Base-by-base conservation (phyloP, 2,888 invertebrate genomes). In the Apamea anceps region DNA sequence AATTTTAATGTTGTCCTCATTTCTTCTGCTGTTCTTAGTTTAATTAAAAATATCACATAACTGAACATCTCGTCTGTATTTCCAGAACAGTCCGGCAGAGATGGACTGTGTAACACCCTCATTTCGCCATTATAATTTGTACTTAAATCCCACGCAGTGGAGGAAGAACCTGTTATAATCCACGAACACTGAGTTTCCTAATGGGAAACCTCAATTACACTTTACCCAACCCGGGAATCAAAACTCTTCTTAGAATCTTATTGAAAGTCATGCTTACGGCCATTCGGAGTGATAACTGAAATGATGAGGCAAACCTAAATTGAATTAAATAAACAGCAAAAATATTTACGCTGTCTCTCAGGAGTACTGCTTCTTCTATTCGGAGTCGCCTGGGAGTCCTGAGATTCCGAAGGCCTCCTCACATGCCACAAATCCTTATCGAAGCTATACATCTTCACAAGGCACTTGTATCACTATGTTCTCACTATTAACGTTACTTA, bases 351-450 rank as follows among this genome's bases (percentile, higher is more conserved):
- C 86, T 90, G 87, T 77, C 90, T 89, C 2, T 93, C 92, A 28
- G 89, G 77, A 12, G 81, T 45, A 25, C 80, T 92, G 90, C n/a
- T n/a, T 60, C 57, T 60, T 60, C 54, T 85, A 8, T 75, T 68
- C 91, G 93, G 80, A 89, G 93, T 25, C 42, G 88, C 88, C 21
- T 92, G 92, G 32, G 85, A 85, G 12, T 94, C 92, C 84, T 92
- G 93, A 0, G 92, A 87, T 87, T 94, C 94, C 62, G 94, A 94
- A 32, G 95, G 93, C 57, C 93, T 91, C 75, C 95, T 92, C 85
- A 96, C 96, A 86, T 97, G 96, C 97, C 97, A 97, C 85, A 96
- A 88, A 86, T 97, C 96, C 88, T 95, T 96, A 89, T 97, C 97
- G 87, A 97, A 97, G 90, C 97, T 97, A 84, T 95, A 97, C 96